Evolutionary conservation across 2,113 vertebrate species (phyloP), one percentile per base, ranked within the genome.

Genomic region (Catharus minimus): DNA sequence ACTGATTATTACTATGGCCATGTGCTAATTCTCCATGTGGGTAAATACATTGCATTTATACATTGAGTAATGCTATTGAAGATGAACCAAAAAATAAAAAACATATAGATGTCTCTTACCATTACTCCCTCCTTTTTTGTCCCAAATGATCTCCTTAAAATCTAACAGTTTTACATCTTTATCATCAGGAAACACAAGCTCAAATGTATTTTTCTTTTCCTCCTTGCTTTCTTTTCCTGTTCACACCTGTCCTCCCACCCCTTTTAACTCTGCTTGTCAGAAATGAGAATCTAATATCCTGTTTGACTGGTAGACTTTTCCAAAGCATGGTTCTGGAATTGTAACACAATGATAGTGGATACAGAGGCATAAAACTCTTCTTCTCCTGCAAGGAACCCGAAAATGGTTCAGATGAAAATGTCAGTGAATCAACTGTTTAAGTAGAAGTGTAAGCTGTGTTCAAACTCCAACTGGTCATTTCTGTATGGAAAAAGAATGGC

Each of bases 171-270:
- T 80, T 92, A 27, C 21, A 47, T 6, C 10, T 44, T 88, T 66
- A 55, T 68, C 15, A 62, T 15, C 1, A 2, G 46, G 44, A 85
- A 73, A 62, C 23, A 66, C 7, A 62, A 86, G 8, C 7, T 73
- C 64, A 77, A 55, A 58, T 39, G 43, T 3, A 33, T 26, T 79
- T 89, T 61, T 26, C 12, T 78, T 83, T 71, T 50, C 9, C 15
- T 41, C 3, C 27, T 60, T 1, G 0, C 3, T 49, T 78, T 60
- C 24, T 75, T 68, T 88, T 55, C 26, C 28, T 13, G 28, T 65
- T 64, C 20, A 61, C 8, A 49, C 3, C 6, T 50, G 15, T 33
- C 7, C 5, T 50, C 2, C 23, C 4, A 44, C 3, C 4, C 2
- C 2, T 75, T 74, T 79, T 27, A 32, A 61, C 23, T 36, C 2